A percentile compares a stretch with the other conserved stretches of the same genome.
These are phyloP conservation scores for Brachyhypopomus occidentalis DNA, from an alignment of 2,113 vertebrate genomes.

Conservation along the genomic window DNA sequence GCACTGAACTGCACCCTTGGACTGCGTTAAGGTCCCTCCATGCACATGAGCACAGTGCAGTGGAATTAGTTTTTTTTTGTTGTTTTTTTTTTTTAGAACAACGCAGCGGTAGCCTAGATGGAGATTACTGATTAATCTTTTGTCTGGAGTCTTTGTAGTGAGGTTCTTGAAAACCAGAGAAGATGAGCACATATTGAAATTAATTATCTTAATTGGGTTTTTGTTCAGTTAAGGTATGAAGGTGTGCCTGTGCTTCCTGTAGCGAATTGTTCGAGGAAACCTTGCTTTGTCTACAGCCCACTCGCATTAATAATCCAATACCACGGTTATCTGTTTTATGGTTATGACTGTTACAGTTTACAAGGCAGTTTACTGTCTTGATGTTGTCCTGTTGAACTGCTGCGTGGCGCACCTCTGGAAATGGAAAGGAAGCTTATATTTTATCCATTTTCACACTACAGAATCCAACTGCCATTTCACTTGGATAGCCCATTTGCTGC, in stretches of 20 bases:
- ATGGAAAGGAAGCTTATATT: not conserved
- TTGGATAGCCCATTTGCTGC: not conserved
- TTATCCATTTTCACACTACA: not conserved
- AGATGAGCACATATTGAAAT: not conserved
- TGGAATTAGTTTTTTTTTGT: not conserved
- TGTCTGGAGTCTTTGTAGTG: not conserved
- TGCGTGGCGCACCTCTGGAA: not conserved
- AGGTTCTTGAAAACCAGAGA: not conserved
- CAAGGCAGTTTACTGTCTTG: too few species aligned
- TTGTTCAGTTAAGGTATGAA: not conserved
- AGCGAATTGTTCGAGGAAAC: not conserved
- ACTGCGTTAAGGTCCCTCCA: not conserved
- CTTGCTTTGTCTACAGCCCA: not conserved
- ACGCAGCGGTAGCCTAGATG: not conserved
- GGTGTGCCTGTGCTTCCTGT: not conserved
- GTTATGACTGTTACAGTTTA: too few species aligned
- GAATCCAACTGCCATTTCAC: not conserved
- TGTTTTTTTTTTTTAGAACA: not conserved
- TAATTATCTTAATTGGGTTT: slow-evolving; percentile 39
- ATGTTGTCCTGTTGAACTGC: not conserved
- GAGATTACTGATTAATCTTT: not conserved
- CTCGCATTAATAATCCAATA: not conserved
- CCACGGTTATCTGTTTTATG: too few species aligned
- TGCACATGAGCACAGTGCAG: not conserved
- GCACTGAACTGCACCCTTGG: not conserved